phyloP scores from a whole-genome alignment of 2,113 vertebrate genomes.

The Galbula dea region DNA sequence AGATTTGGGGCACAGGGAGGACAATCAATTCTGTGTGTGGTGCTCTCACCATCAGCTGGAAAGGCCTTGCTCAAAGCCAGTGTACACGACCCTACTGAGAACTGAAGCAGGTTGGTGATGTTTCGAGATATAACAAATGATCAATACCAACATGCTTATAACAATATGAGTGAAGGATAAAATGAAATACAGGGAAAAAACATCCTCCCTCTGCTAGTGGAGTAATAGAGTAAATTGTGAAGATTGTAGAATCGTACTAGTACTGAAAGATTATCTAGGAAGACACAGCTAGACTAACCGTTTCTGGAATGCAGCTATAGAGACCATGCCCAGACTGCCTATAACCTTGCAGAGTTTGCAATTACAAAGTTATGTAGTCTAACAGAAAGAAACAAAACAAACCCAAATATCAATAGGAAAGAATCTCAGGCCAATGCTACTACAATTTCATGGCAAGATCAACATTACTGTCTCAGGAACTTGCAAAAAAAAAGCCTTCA shows the following conservation, averaged over 20 bases:
- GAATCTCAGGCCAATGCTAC: background rate
- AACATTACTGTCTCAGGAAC: background rate
- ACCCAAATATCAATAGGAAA: background rate
- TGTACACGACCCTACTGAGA: background rate
- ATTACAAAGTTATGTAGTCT: background rate
- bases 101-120: rapidly evolving
- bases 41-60: background rate
- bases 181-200: background rate
- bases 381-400: background rate
- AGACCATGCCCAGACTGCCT: background rate
- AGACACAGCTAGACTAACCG: background rate
- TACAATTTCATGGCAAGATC: background rate
- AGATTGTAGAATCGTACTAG: background rate
- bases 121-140: background rate
- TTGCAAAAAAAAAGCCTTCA: background rate
- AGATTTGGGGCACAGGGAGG: background rate
- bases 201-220: rapidly evolving
- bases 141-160: background rate
- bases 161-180: background rate
- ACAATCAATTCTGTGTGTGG: background rate
- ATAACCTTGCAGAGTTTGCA: background rate
- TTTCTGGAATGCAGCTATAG: background rate
- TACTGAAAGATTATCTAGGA: background rate
- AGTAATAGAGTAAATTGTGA: background rate
- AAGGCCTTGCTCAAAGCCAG: background rate